Percentiles rank a stretch among this genome's conserved stretches.
Evolutionary conservation across 1,140 invertebrate genomes (phyloP).

Genomic region (Magallana angulata): DNA sequence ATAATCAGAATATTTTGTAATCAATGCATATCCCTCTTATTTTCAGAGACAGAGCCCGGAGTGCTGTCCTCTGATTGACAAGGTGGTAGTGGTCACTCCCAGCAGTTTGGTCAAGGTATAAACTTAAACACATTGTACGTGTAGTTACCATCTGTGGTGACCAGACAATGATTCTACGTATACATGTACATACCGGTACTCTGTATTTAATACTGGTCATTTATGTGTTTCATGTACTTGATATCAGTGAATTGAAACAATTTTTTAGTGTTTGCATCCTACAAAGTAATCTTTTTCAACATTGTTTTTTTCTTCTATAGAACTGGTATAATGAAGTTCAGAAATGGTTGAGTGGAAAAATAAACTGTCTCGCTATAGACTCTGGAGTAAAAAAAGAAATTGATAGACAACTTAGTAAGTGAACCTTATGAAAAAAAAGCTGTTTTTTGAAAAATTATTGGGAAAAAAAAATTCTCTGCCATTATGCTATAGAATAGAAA

Average conservation of each 20-base stretch:
- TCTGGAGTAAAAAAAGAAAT: constrained; percentile 93
- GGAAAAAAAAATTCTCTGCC: not conserved
- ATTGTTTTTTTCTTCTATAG: constrained; percentile 73
- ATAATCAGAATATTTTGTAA: too few species aligned
- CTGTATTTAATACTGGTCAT: too few species aligned
- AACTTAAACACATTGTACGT: too few species aligned
- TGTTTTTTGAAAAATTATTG: not conserved
- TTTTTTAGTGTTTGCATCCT: too few species aligned
- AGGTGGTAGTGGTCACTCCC: constrained; percentile 96
- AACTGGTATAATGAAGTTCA: constrained; percentile 99
- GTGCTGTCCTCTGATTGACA: constrained; percentile 90
- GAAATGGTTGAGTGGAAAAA: constrained; percentile 94
- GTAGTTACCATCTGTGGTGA: too few species aligned
- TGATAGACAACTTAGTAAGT: constrained; percentile 88
- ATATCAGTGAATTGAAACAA: too few species aligned
- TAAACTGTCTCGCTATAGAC: constrained; percentile 94
- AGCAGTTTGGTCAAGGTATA: constrained; percentile 94
- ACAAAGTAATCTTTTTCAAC: not conserved
- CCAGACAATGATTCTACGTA: too few species aligned
- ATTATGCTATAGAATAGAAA: not conserved
- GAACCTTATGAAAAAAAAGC: not conserved
- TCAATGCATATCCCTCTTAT: not conserved
- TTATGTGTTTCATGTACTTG: too few species aligned
- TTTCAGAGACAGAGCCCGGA: constrained; percentile 81
- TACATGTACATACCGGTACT: too few species aligned